phyloP scores from a whole-genome alignment of 2,797 vertebrate genomes.

The Numenius phaeopus region DNA sequence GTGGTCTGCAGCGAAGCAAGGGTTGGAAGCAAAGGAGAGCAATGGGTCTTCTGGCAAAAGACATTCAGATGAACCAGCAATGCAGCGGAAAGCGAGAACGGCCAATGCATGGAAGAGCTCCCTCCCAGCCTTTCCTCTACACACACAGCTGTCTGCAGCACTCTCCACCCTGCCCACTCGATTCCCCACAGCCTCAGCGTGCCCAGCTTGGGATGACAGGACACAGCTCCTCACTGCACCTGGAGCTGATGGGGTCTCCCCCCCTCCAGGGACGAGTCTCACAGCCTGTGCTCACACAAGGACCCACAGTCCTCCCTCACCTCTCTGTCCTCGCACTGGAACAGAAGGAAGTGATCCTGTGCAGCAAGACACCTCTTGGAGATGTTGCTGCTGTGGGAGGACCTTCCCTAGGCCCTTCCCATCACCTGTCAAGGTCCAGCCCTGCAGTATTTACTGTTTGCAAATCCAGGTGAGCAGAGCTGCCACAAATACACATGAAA shows the following conservation, averaged over 20 bases:
- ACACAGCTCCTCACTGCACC: background rate
- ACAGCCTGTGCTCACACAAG: background rate
- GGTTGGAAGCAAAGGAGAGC: background rate
- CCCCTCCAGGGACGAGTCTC: background rate
- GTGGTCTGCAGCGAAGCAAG: slow-evolving; percentile 43
- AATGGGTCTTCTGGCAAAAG: slow-evolving; percentile 50
- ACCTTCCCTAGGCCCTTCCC: background rate
- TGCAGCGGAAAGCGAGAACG: slow-evolving; percentile 54
- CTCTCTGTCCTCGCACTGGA: background rate
- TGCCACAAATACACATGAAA: background rate
- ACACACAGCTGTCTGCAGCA: background rate
- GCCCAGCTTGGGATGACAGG: background rate
- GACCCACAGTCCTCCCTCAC: background rate
- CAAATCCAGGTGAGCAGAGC: background rate
- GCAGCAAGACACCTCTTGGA: background rate
- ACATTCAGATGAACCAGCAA: slow-evolving; percentile 30
- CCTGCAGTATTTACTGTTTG: background rate
- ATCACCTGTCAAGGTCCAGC: background rate
- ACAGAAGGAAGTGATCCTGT: background rate
- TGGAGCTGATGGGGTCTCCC: background rate
- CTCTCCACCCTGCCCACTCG: background rate
- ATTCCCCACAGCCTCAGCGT: background rate
- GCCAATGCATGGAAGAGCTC: slow-evolving; percentile 44
- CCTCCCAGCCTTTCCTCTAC: slow-evolving; percentile 1
- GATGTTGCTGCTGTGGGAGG: background rate